Conservation (phyloP, 2,797 vertebrate genomes). For the Trichosurus vulpecula region DNA sequence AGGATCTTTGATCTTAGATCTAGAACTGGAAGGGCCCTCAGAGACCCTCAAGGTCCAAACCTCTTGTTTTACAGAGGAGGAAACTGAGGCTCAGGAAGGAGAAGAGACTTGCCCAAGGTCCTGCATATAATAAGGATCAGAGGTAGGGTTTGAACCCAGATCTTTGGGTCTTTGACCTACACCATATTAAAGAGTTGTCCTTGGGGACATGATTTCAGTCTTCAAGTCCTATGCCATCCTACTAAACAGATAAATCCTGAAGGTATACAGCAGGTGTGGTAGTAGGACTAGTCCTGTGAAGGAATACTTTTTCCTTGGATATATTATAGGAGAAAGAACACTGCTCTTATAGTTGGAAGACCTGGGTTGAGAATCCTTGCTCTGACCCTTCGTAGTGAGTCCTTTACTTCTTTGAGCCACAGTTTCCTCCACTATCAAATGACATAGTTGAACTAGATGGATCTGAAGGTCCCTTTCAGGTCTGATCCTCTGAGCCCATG, state of each 20-base stretch:
- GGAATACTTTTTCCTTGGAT: background rate
- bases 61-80: background rate
- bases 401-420: background rate
- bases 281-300: background rate
- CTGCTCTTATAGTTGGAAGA: background rate
- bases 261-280: background rate
- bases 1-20: background rate
- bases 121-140: background rate
- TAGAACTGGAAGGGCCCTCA: background rate
- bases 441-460: background rate
- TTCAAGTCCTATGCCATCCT: background rate
- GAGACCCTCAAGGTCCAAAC: background rate
- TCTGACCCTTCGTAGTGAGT: background rate
- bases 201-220: background rate
- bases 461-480: background rate
- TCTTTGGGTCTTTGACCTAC: background rate
- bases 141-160: background rate
- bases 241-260: background rate
- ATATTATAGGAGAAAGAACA: background rate
- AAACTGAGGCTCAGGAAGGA: background rate
- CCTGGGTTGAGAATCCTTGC: background rate
- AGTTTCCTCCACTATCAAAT: background rate
- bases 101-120: background rate
- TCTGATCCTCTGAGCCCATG: background rate
- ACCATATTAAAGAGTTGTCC: background rate